Evolutionary conservation across 2,113 vertebrate species (phyloP).

Genomic region (Pontoporia blainvillei): DNA sequence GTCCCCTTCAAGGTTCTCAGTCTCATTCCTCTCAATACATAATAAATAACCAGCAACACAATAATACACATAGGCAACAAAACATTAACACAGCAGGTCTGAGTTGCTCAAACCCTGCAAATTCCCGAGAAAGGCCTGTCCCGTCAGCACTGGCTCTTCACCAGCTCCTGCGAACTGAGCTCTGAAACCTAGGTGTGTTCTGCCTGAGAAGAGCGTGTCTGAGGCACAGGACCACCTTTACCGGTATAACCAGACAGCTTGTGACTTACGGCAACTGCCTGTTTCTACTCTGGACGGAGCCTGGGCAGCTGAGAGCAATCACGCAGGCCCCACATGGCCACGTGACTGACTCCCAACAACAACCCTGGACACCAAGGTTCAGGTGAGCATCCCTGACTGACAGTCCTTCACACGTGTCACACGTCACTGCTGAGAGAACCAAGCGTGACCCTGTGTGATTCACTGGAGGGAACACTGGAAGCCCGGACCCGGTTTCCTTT

Average conservation of each 20-base stretch:
- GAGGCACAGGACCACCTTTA: background rate
- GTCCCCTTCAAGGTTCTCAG: background rate
- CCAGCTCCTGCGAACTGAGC: background rate
- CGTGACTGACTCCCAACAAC: background rate
- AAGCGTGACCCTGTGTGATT: background rate
- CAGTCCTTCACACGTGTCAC: background rate
- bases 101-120: background rate
- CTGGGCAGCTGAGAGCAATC: background rate
- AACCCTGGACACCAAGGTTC: background rate
- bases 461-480: background rate
- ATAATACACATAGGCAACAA: background rate
- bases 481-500: background rate
- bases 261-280: background rate
- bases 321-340: accelerated
- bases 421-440: background rate
- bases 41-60: background rate
- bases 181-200: background rate
- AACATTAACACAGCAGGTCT: background rate
- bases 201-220: too few relatives aligned
- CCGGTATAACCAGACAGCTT: background rate
- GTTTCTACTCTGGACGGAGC: background rate
- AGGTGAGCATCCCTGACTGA: background rate
- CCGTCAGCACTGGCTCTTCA: background rate
- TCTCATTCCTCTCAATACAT: background rate
- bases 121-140: background rate